A percentile compares a stretch with the other conserved stretches of the same genome.
phyloP scores from a whole-genome alignment of 2,888 invertebrate genomes.

The Drosophila tanythrix region DNA sequence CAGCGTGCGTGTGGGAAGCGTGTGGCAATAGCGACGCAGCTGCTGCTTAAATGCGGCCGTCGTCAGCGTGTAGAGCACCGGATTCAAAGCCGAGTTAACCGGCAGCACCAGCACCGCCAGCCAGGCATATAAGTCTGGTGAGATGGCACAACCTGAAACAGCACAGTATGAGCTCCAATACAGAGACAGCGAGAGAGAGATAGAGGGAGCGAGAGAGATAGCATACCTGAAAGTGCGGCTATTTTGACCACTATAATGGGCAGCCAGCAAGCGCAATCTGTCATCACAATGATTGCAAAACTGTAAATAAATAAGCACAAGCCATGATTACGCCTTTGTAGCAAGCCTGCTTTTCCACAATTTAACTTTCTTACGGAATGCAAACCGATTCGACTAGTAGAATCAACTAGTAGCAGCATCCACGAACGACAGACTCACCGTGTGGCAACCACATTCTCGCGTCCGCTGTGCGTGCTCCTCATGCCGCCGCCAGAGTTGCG shows the following conservation, averaged over 20 bases:
- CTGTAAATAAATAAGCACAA: constrained; percentile 43
- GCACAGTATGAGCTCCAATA: background rate
- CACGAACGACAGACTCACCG: constrained; percentile 72
- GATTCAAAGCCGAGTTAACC: constrained; percentile 88
- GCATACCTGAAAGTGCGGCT: constrained; percentile 86
- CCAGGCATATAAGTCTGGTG: constrained; percentile 87
- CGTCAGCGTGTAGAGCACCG: constrained; percentile 87
- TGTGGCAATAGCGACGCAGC: constrained; percentile 78
- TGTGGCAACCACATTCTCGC: constrained; percentile 87
- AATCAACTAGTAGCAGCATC: background rate
- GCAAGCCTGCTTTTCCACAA: background rate
- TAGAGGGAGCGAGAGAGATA: background rate
- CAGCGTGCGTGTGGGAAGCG: constrained; percentile 72
- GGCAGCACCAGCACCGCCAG: constrained; percentile 87
- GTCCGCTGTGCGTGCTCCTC: constrained; percentile 86
- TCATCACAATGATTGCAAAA: constrained; percentile 87
- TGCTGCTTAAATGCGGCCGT: constrained; percentile 88
- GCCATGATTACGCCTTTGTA: background rate
- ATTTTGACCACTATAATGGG: constrained; percentile 87
- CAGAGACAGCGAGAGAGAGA: background rate
- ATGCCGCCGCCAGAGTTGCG: constrained; percentile 87
- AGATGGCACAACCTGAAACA: constrained; percentile 86
- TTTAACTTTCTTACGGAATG: background rate
- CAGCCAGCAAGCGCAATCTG: constrained; percentile 88
- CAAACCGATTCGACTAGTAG: background rate